phyloP scores from a whole-genome alignment of 2,113 vertebrate genomes.

The Strix aluco region DNA sequence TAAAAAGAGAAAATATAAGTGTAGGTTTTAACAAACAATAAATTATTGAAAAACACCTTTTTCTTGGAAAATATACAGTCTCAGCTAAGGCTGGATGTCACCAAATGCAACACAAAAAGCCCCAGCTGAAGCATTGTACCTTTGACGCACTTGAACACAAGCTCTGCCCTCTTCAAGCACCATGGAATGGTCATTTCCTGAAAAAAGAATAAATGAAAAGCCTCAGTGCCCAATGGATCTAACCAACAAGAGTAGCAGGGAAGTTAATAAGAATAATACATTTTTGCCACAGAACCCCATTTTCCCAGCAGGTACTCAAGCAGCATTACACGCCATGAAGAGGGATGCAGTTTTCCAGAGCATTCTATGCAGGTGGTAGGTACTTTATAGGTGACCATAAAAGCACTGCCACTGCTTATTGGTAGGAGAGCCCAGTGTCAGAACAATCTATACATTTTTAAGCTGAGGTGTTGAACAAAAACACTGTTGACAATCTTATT shows the following conservation, averaged over 20 bases:
- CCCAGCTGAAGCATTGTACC: conserved; percentile 61
- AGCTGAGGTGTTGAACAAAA: background rate
- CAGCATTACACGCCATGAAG: background rate
- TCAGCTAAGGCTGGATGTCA: background rate
- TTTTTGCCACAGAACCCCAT: background rate
- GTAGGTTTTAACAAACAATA: background rate
- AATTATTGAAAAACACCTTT: background rate
- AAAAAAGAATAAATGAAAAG: conserved; percentile 27
- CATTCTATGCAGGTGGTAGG: background rate
- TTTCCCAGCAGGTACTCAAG: background rate
- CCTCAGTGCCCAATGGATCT: background rate
- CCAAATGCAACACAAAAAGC: background rate
- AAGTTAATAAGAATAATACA: background rate
- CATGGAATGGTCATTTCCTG: conserved; percentile 87
- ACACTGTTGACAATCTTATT: background rate
- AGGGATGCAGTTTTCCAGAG: background rate
- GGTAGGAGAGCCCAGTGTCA: background rate
- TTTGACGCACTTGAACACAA: conserved; percentile 98
- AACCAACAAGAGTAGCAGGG: background rate
- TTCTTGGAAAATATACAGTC: background rate
- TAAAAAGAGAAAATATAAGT: background rate
- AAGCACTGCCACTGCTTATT: background rate
- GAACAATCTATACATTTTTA: background rate
- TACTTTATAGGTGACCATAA: background rate
- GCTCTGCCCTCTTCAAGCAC: conserved; percentile 81